Evolutionary conservation across 2,113 vertebrate species (phyloP), one percentile per base, ranked within the genome.

Genomic region (Chamaea fasciata): DNA sequence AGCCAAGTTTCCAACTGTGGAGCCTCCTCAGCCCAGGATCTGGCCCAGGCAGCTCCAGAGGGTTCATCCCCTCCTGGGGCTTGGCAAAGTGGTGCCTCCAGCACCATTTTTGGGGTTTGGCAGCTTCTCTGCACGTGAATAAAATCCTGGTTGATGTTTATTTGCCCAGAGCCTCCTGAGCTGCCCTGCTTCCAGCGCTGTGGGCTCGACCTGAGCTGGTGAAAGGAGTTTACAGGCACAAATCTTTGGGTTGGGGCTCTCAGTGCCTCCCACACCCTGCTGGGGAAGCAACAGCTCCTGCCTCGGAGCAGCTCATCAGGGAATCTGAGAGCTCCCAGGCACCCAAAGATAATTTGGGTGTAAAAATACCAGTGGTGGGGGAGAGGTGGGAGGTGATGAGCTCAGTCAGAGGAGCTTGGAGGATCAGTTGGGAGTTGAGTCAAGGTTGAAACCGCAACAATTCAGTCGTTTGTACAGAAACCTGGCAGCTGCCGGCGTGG

Each of bases 381-480:
- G 68, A 57, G 80, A 76, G 18, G 62, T 68, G 73, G 89, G 91
- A 83, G 65, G 39, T 19, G 42, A 92, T 60, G 5, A 92, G 76
- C 71, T 74, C 63, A 89, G 86, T 1, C 0, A 35, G 17, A 75
- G 0, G 63, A 49, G 46, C 74, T 39, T 10, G 22, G 62, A 65
- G 65, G n/a, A 96, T 67, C 50, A 0, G 53, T 67, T 31, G 19
- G 78, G 70, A 87, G 84, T 11, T 28, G 75, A 71, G 65, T 60
- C 30, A 67, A 88, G 87, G 63, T 39, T 73, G 94, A 83, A 95
- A 86, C 82, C 14, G 0, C 95, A 88, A 31, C 70, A 74, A 63
- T 90, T 83, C 37, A 2, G 13, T 70, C 95, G 79, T 70, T 97
- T 83, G 78, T 73, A n/a, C 74, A 74, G 87, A 7, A 70, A 90